Evolutionary conservation across 2,888 invertebrate species (phyloP).

Genomic region (Gibbula magus): DNA sequence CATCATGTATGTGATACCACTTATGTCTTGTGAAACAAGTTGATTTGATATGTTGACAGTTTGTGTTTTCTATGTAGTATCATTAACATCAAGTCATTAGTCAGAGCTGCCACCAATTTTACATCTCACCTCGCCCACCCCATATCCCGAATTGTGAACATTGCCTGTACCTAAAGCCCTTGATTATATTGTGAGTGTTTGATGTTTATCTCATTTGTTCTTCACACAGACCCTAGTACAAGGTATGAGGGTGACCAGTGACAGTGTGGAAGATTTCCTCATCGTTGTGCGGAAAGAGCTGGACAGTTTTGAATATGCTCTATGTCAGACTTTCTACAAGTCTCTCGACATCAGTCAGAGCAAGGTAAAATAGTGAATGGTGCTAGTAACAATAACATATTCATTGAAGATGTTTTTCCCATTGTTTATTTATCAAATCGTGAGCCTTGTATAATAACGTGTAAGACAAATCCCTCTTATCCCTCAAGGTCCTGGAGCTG

Average conservation of each 20-base stretch:
- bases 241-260: constrained; percentile 81
- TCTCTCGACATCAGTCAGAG: constrained; percentile 38
- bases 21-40: no score
- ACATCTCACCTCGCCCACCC: no score
- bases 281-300: constrained; percentile 79
- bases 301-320: constrained; percentile 79
- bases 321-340: constrained; percentile 62
- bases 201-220: neutral
- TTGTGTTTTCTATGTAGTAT: no score
- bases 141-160: neutral
- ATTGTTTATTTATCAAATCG: no score
- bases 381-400: no score
- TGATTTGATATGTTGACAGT: no score
- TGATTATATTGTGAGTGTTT: neutral
- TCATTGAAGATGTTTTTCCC: no score
- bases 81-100: no score
- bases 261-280: constrained; percentile 80
- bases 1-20: no score
- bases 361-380: no score
- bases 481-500: neutral
- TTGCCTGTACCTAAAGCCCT: neutral
- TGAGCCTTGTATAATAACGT: no score
- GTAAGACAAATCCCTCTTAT: neutral
- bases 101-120: no score
- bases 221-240: constrained; percentile 80